Base-by-base conservation (phyloP, 2,888 invertebrate species). In the Leptogaster cylindrica region DNA sequence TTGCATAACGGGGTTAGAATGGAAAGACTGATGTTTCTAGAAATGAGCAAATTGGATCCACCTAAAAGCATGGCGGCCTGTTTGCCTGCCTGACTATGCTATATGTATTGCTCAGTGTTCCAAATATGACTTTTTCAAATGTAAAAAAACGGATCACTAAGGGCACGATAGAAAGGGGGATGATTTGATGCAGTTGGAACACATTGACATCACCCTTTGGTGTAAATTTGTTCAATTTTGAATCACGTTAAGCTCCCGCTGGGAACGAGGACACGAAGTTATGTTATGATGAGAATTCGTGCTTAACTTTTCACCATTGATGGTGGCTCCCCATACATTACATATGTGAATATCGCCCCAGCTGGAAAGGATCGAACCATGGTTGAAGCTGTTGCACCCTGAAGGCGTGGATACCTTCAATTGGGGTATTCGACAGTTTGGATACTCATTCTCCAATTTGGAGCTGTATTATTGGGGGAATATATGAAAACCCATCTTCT, bases 11-110 rank as follows among this genome's bases (percentile, higher is more conserved):
- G 41, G 23, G 18, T n/a, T 12, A 25, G 52, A 12, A 52, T 39
- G 36, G 58, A 39, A 41, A 39, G 58, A 58, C 12, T 58, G 58
- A 58, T 41, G 58, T n/a, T 58, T 58, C n/a, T 25, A 39, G 41
- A 58, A 41, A 39, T 41, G 16, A 14, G 39, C 36, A 58, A 58
- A 58, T 58, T 39, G 25, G 27, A 50, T 50, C 10, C 27, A 25
- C 10, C n/a, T 36, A 8, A 41, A 10, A 10, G 41, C 3, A 12
- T 23, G 14, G 10, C 20, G 8, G 3, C 25, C 6, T 25, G 58
- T 20, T 25, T 39, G 39, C 18, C 39, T 16, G 36, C 16, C 51
- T 12, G 16, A 18, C 16, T 6, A n/a, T 46, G 10, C 20, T 3
- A 6, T 46, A 3, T 8, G 6, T 46, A 8, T 20, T 14, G 20